phyloP scores from a whole-genome alignment of 2,888 invertebrate genomes.

The Halictus quadricinctus region DNA sequence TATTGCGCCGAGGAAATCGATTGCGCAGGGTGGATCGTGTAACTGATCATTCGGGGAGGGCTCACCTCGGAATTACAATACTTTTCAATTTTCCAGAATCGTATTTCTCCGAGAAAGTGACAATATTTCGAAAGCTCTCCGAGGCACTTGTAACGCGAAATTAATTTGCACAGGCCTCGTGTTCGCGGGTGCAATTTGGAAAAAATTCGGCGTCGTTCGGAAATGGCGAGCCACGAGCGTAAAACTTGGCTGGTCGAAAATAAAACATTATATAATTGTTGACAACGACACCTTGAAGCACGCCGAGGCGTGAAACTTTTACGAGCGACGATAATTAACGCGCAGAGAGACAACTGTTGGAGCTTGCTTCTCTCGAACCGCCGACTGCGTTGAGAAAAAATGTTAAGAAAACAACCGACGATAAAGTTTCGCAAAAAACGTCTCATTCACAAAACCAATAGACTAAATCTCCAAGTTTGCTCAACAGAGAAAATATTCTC shows the following conservation, averaged over 20 bases:
- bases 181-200: background rate
- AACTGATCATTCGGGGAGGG: background rate
- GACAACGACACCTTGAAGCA: background rate
- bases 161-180: background rate
- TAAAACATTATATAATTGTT: constrained; percentile 22
- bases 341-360: background rate
- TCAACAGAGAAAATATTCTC: background rate
- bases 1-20: background rate
- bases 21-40: background rate
- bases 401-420: background rate
- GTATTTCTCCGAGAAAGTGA: background rate
- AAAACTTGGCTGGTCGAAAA: background rate
- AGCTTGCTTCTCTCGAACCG: background rate
- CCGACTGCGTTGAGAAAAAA: background rate
- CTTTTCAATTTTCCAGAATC: background rate
- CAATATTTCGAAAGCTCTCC: background rate
- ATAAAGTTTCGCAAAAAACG: background rate
- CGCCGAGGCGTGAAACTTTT: background rate
- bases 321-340: constrained; percentile 28
- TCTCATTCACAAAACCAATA: background rate
- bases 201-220: background rate
- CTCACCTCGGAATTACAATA: background rate
- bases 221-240: background rate
- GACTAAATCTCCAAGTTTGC: background rate
- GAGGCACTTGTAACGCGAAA: background rate